Base-by-base conservation (phyloP, 2,797 vertebrate species). In the Pangasius mekongensis region DNA sequence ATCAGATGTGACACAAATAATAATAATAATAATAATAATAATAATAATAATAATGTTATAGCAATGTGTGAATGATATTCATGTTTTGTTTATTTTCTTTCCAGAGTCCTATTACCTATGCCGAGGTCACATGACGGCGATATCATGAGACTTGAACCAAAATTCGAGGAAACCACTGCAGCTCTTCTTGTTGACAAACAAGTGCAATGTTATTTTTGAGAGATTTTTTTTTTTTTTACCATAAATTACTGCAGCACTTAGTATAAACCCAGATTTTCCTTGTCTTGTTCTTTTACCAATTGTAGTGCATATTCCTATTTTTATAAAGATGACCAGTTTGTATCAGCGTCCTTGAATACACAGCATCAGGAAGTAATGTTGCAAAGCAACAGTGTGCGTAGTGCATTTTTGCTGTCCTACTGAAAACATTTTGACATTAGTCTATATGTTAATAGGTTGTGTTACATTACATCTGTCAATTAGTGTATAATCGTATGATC, bases 101-200 rank as follows among this genome's bases (percentile, higher is more conserved):
- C 30, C 92, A 99, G 98, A 98, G 96, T 95, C 96, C 97, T 91
- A 96, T 97, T 95, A 96, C 96, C 94, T 96, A 97, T 87, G 96
- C 97, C 74, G 98, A 99, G 94, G 96, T 99, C 96, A 99, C 98
- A 97, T 99, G 98, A 99, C 97, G 95, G 93, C 94, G 96, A 97
- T 0, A 67, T 82, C 62, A 24, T 14, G 0, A 7, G 56, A n/a
- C 43, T 43, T 43, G 43, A 43, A 43, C 80, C 71, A 24, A 49
- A 71, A 47, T 36, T 39, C 64, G 43, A 69, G 64, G 77, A 86
- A 81, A 78, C 82, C 13, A 43, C 83, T 88, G 88, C 71, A 87
- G 89, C 86, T 91, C 78, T 88, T 71, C 20, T 66, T 76, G 78
- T 76, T 77, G 80, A 89, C 62, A 54, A 81, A 62, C 87, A 67